A percentile compares a stretch with the other conserved stretches of the same genome.
Evolutionary conservation across 2,797 vertebrate species (phyloP).

Genomic region (Corythornis leucogaster): DNA sequence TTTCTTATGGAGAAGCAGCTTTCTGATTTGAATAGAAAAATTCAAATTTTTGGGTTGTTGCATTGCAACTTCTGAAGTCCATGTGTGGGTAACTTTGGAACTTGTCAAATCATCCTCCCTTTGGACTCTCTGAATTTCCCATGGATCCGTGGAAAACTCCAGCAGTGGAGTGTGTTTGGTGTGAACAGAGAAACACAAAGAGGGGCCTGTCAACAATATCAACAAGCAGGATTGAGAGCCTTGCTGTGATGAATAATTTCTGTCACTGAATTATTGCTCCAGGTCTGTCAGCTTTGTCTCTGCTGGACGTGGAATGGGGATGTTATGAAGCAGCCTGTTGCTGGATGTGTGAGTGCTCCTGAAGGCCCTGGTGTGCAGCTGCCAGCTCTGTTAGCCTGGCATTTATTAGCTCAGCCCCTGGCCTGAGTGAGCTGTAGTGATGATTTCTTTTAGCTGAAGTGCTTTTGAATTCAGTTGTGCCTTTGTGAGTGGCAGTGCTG

Average conservation of each 20-base stretch:
- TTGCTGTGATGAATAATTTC: neutral
- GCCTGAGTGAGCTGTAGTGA: rapidly evolving
- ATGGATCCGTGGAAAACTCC: neutral
- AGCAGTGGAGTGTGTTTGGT: neutral
- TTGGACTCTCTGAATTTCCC: neutral
- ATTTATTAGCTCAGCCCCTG: neutral
- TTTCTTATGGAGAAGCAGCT: neutral
- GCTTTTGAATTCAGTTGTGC: neutral
- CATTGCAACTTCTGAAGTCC: neutral
- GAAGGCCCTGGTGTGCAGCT: neutral
- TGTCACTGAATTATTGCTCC: neutral
- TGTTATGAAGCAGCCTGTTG: neutral
- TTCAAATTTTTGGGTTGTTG: neutral
- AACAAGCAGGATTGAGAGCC: neutral
- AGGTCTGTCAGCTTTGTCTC: neutral
- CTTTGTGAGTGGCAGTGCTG: neutral
- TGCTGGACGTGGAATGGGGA: neutral
- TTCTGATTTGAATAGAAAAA: neutral
- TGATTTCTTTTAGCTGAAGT: neutral
- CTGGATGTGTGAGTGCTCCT: neutral
- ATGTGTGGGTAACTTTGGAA: neutral
- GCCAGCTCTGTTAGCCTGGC: neutral
- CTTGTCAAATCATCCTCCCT: neutral
- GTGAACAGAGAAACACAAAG: neutral
- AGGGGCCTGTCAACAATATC: neutral